phyloP scores from a whole-genome alignment of 2,113 vertebrate genomes.

The Heliornis fulica region DNA sequence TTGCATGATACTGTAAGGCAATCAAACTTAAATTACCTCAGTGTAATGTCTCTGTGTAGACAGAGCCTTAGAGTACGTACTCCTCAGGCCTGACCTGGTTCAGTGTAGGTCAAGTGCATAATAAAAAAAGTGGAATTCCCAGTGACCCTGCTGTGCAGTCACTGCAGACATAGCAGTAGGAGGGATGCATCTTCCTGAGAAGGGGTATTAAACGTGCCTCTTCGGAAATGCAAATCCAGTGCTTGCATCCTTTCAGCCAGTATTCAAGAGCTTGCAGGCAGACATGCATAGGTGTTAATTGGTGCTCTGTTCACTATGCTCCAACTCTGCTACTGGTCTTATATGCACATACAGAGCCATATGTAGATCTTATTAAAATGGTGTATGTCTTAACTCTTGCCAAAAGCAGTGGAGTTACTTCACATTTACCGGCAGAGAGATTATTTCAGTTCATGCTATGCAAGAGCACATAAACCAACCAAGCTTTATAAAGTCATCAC shows the following conservation, averaged over 20 bases:
- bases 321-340: not conserved
- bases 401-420: not conserved
- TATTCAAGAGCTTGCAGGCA: not conserved
- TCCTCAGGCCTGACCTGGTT: not conserved
- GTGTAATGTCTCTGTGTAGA: not conserved
- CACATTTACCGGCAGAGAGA: not conserved
- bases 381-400: not conserved
- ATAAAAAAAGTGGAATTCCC: not conserved
- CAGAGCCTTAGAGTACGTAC: not conserved
- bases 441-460: not conserved
- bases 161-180: not conserved
- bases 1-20: not conserved
- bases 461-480: not conserved
- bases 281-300: not conserved
- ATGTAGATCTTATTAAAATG: not conserved
- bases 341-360: not conserved
- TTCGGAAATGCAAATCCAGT: not conserved
- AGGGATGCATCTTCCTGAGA: not conserved
- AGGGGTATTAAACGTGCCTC: not conserved
- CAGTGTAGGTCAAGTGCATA: not conserved
- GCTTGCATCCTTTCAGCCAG: not conserved
- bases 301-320: not conserved
- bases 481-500: not conserved
- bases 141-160: not conserved
- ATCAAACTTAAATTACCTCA: not conserved